Conservation (phyloP, 2,888 invertebrate species). For the Drosophila kokeensis region DNA sequence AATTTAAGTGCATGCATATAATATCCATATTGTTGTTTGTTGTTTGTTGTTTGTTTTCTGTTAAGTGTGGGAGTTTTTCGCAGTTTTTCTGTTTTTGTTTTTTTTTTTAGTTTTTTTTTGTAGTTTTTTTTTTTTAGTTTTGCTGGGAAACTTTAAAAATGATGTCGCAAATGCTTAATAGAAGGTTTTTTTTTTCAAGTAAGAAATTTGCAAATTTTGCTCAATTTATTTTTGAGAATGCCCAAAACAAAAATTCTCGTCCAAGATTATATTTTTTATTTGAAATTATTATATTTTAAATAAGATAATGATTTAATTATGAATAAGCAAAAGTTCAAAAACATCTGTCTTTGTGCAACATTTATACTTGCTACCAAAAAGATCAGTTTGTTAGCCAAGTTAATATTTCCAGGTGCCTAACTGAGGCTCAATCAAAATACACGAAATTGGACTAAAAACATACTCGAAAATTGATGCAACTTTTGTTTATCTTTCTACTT, state of each 20-base stretch:
- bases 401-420: neutral
- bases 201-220: neutral
- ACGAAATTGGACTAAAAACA: neutral
- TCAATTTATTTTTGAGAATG: neutral
- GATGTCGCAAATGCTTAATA: conserved; percentile 16
- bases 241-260: neutral
- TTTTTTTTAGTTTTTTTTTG: neutral
- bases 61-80: conserved; percentile 55
- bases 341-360: neutral
- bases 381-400: neutral
- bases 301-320: neutral
- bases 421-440: neutral
- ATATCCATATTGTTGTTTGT: conserved; percentile 47
- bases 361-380: neutral
- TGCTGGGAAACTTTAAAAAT: conserved; percentile 28
- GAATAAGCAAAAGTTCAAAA: neutral
- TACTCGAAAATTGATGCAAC: neutral
- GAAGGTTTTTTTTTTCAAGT: neutral
- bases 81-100: neutral
- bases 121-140: neutral
- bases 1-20: conserved; percentile 42
- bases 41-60: conserved; percentile 37
- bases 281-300: neutral
- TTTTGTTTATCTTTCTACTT: neutral
- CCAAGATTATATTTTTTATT: too few relatives aligned